phyloP scores from a whole-genome alignment of 2,888 invertebrate species.

The Rhodophaea formosa region DNA sequence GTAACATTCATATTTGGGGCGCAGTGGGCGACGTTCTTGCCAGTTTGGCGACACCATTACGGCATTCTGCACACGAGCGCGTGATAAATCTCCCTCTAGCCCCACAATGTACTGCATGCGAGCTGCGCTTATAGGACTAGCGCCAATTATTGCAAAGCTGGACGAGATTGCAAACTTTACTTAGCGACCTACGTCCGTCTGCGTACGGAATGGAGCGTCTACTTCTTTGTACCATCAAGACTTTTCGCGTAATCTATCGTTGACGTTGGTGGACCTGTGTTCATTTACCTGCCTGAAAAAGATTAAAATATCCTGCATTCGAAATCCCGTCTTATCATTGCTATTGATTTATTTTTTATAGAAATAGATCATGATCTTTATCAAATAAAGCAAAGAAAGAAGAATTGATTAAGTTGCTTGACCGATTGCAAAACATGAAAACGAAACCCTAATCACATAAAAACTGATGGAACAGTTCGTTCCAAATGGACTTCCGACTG shows the following conservation, averaged over 20 bases:
- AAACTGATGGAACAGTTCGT: background rate
- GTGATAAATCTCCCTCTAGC: conserved; percentile 59
- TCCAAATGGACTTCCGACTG: conserved; percentile 10
- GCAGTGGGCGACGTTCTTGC: conserved; percentile 41
- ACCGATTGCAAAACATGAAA: background rate
- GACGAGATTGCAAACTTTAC: conserved; percentile 45
- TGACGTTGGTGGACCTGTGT: background rate
- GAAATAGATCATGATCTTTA: background rate
- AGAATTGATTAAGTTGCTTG: background rate
- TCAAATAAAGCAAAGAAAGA: background rate
- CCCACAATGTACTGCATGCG: conserved; percentile 59
- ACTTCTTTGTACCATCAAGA: background rate
- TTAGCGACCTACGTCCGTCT: conserved; percentile 1
- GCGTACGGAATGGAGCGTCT: background rate
- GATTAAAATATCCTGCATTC: too few species aligned
- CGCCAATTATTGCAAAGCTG: conserved; percentile 47
- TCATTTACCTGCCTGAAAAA: background rate
- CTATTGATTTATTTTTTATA: too few species aligned
- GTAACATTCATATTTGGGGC: conserved; percentile 52
- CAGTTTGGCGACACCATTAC: conserved; percentile 60
- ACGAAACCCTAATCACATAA: background rate
- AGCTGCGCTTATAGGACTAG: conserved; percentile 45
- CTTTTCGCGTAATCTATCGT: background rate
- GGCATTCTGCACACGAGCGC: conserved; percentile 60
- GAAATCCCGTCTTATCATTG: too few species aligned